Percentiles rank a stretch among this genome's conserved stretches.
These are phyloP conservation scores for Liopterus haemorrhoidalis DNA, from an alignment of 2,888 invertebrate genomes.

Conservation along the genomic window DNA sequence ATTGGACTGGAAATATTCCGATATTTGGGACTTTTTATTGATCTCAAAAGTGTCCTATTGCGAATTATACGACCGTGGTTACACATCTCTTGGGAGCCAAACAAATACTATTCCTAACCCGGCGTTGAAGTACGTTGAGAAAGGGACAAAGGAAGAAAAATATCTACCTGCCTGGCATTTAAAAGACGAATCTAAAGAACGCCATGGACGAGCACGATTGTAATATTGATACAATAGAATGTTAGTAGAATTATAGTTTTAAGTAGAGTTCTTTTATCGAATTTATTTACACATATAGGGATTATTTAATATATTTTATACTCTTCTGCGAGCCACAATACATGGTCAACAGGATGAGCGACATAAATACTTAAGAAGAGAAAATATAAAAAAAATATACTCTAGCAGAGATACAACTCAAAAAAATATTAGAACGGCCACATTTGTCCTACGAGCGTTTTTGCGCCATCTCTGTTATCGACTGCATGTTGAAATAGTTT, in stretches of 20 bases:
- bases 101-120: conserved; percentile 78
- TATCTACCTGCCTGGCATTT: conserved; percentile 73
- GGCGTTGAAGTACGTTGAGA: conserved; percentile 52
- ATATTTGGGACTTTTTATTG: conserved; percentile 87
- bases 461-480: too few relatives aligned
- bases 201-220: conserved; percentile 49
- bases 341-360: too few relatives aligned
- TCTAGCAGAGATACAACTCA: too few relatives aligned
- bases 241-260: conserved; percentile 1
- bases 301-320: too few relatives aligned
- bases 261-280: too few relatives aligned
- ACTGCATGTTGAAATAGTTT: too few relatives aligned
- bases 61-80: conserved; percentile 83
- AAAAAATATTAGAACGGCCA: too few relatives aligned
- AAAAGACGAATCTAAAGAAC: conserved; percentile 54
- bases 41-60: conserved; percentile 82
- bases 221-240: not conserved
- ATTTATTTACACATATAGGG: too few relatives aligned
- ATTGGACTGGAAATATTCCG: conserved; percentile 84
- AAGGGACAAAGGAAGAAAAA: conserved; percentile 42
- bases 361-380: too few relatives aligned
- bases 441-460: too few relatives aligned
- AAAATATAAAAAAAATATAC: too few relatives aligned
- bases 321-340: too few relatives aligned
- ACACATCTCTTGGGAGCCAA: conserved; percentile 81